Percentiles rank a stretch among this genome's conserved stretches.
phyloP scores from a whole-genome alignment of 2,888 invertebrate genomes.

The Eupithecia centaureata region DNA sequence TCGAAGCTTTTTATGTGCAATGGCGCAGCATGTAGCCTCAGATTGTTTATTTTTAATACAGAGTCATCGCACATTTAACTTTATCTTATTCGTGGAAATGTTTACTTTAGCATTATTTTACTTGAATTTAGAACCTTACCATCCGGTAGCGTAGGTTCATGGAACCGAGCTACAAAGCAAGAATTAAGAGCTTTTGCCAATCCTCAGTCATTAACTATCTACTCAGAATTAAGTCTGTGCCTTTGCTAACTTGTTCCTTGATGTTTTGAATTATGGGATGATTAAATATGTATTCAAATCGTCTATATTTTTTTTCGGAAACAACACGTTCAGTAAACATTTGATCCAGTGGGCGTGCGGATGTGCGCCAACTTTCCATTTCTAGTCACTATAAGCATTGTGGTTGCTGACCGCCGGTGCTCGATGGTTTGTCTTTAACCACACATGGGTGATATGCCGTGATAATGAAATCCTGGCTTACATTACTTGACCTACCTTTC shows the following conservation, averaged over 20 bases:
- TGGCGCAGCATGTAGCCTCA: conserved; percentile 6
- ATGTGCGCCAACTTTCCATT: conserved; percentile 71
- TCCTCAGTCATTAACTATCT: not conserved
- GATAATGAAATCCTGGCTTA: conserved; percentile 37
- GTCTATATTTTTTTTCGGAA: conserved; percentile 26
- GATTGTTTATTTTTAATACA: not conserved
- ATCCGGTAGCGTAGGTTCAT: not conserved
- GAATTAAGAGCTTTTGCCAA: not conserved
- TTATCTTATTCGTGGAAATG: not conserved
- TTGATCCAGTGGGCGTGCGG: conserved; percentile 48
- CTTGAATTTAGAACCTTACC: not conserved
- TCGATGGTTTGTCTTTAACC: conserved; percentile 63
- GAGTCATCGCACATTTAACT: not conserved
- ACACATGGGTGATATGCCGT: conserved; percentile 36
- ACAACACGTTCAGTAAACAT: conserved; percentile 71
- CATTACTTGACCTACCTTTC: conserved; percentile 23
- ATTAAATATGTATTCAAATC: conserved; percentile 8
- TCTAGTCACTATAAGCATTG: conserved; percentile 70
- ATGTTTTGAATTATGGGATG: not conserved
- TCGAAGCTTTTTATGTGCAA: conserved; percentile 17
- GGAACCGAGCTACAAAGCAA: not conserved
- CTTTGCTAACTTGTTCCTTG: not conserved
- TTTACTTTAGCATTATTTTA: not conserved
- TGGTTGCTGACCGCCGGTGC: conserved; percentile 63
- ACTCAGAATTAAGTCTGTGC: not conserved